Evolutionary conservation across 2,797 vertebrate genomes (phyloP).

Genomic region (Acanthurus leucopareius): DNA sequence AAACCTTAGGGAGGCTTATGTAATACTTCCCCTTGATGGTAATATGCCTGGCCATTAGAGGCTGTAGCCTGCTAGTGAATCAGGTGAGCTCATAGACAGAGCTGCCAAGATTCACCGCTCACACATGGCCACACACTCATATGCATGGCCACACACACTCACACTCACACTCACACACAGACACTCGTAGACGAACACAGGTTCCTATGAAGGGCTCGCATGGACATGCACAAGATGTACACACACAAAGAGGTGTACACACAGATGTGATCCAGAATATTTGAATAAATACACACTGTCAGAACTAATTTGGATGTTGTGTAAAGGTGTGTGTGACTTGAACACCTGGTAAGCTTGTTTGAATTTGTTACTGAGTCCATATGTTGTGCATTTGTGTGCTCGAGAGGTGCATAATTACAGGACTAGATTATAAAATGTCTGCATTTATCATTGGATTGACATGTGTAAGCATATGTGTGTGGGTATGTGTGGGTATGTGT

Average conservation of each 20-base stretch:
- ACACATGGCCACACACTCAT: constrained; percentile 57
- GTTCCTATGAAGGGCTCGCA: not conserved
- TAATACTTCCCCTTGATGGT: constrained; percentile 43
- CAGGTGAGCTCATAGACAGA: constrained; percentile 66
- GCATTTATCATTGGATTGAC: not conserved
- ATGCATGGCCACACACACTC: constrained; percentile 21
- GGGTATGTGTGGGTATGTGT: constrained; percentile 13
- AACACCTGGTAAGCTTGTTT: constrained; percentile 6
- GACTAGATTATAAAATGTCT: not conserved
- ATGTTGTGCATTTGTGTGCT: not conserved
- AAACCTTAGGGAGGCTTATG: constrained; percentile 43
- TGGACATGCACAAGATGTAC: not conserved
- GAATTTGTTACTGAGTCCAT: not conserved
- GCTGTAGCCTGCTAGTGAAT: constrained; percentile 58
- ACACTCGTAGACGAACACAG: not conserved
- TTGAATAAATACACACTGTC: not conserved
- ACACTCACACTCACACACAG: constrained; percentile 1
- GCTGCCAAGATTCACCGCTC: constrained; percentile 65
- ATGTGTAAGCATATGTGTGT: constrained; percentile 20
- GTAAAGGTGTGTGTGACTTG: not conserved
- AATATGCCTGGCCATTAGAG: constrained; percentile 46
- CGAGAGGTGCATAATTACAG: not conserved
- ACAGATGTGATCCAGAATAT: constrained; percentile 15
- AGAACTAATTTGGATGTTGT: not conserved
- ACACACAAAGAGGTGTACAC: not conserved